These are phyloP conservation scores for Cydia strobilella DNA, from an alignment of 1,140 invertebrate genomes.

Conservation along the genomic window DNA sequence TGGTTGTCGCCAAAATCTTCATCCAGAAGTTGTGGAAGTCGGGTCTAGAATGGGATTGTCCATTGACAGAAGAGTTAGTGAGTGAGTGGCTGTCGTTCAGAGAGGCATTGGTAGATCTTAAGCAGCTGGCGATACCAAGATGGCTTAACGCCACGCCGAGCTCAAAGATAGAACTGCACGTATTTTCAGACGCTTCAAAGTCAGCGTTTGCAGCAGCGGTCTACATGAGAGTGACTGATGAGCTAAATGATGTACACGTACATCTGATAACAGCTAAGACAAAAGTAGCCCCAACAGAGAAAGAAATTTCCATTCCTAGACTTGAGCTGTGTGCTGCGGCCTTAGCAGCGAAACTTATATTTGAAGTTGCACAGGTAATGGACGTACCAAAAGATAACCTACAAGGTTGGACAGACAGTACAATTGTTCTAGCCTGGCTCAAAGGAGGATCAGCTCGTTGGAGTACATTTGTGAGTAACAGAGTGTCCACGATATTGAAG, in stretches of 20 bases:
- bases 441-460: constrained; percentile 46
- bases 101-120: constrained; percentile 39
- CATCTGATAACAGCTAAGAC: constrained; percentile 52
- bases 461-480: constrained; percentile 66
- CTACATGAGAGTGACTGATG: constrained; percentile 38
- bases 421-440: constrained; percentile 66
- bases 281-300: constrained; percentile 55
- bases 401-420: constrained; percentile 68
- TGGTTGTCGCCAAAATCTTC: constrained; percentile 57
- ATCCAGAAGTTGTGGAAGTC: constrained; percentile 60
- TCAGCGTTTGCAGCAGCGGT: constrained; percentile 45
- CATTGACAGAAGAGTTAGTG: constrained; percentile 37
- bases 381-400: constrained; percentile 48
- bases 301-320: constrained; percentile 49
- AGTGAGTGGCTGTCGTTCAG: constrained; percentile 41
- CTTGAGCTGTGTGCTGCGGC: constrained; percentile 61
- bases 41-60: constrained; percentile 51
- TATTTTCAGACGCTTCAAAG: constrained; percentile 45
- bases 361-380: constrained; percentile 46
- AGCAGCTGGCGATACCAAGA: constrained; percentile 41
- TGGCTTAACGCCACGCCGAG: constrained; percentile 35
- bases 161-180: constrained; percentile 42
- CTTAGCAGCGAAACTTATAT: constrained; percentile 45
- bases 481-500: constrained; percentile 58
- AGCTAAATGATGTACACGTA: constrained; percentile 33